Base-by-base conservation (phyloP, 2,888 invertebrate species). In the Sceliomorpha sp. region DNA sequence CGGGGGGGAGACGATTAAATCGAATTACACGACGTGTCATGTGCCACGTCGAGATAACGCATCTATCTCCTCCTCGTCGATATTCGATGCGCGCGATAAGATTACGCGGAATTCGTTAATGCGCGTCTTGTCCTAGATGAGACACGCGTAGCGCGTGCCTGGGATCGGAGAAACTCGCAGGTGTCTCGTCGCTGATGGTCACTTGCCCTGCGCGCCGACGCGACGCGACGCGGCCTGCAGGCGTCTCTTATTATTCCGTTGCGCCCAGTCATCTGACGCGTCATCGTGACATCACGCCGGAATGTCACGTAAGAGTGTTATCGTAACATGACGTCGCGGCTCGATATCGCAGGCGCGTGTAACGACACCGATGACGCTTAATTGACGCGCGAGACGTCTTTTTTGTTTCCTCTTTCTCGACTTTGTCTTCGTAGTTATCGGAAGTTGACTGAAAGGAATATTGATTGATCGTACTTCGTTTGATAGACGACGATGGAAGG, bases 51-150 rank as follows among this genome's bases (percentile, higher is more conserved):
- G 42, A 76, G 82, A 83, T 82, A 83, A 76, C 76, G 68, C 70
- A 79, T 81, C 76, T 78, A n/a, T 80, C 79, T 81, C 77, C 78
- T 79, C 80, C 79, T 70, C 81, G 84, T 86, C 84, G 85, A 85
- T 85, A 84, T 86, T 86, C 82, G 85, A 84, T 81, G 78, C 79
- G 78, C 79, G 81, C 74, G 86, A 85, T 85, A 85, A 86, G 85
- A 85, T 85, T 82, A 81, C 77, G 72, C 37, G 64, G 73, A 81
- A 84, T 81, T 82, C 75, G 80, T 83, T 83, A 79, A 82, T 78
- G 74, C 75, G 75, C 53, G 63, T 36, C 42, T 70, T 20, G 40
- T 34, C 53, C 76, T 84, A 83, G 10, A 15, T 36, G 42, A 37
- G 55, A 72, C 64, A 63, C 62, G 62, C 68, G 70, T 72, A 68